These are phyloP conservation scores for Grapholita molesta DNA, from an alignment of 1,140 invertebrate genomes.

Conservation along the genomic window DNA sequence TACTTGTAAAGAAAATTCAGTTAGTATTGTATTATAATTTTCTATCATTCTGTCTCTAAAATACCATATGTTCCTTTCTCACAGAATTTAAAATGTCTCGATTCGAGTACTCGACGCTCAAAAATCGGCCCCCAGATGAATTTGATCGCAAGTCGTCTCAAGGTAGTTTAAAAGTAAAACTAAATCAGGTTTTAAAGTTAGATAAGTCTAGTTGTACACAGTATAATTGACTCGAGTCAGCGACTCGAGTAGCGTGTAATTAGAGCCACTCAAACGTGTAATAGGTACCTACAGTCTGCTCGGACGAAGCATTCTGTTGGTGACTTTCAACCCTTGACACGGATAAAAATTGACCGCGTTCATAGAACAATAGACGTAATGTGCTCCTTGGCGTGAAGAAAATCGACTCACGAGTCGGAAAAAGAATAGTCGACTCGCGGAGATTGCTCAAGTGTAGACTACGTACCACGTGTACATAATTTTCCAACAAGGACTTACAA, in stretches of 20 bases:
- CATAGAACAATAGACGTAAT: neutral
- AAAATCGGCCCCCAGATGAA: too few species aligned
- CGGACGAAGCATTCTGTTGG: neutral
- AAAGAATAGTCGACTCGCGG: neutral
- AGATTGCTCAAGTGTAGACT: too few species aligned
- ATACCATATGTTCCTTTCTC: too few species aligned
- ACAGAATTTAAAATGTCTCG: too few species aligned
- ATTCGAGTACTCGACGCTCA: too few species aligned
- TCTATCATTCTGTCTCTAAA: too few species aligned
- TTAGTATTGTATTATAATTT: too few species aligned
- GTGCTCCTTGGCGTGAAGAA: neutral
- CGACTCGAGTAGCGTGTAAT: neutral
- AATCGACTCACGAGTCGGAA: neutral
- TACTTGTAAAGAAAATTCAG: too few species aligned
- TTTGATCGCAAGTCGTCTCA: too few species aligned
- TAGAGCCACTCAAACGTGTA: constrained; percentile 21
- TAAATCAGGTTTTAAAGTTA: neutral
- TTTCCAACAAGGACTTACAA: too few species aligned
- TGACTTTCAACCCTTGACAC: neutral
- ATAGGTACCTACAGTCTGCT: neutral
- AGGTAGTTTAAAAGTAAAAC: too few species aligned
- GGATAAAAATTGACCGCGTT: neutral
- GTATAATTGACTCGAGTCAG: neutral
- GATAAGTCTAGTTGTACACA: neutral
- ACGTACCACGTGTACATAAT: too few species aligned